Base-by-base conservation (phyloP, 2,113 vertebrate genomes). In the Alligator mississippiensis region DNA sequence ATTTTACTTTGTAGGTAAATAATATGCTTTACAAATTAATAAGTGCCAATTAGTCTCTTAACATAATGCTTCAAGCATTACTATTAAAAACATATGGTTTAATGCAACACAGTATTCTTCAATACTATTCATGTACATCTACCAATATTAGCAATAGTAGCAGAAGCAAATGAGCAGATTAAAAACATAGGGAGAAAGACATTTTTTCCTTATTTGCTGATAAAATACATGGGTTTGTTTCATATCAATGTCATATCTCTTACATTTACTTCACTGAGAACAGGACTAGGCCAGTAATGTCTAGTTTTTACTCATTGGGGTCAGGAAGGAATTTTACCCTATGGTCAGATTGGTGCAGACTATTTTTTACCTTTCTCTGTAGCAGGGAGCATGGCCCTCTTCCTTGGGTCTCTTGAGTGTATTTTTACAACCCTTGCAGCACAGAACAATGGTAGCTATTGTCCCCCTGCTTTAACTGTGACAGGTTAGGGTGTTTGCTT, bases 171-270 rank as follows among this genome's bases (percentile, higher is more conserved):
- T 68, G 0, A 82, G 84, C 3, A 70, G 68, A 6, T 81, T 81
- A 54, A 16, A 82, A 72, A 14, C 38, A 72, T 47, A 60, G 28
- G 11, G 75, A 77, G 22, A 54, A 92, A 60, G 28, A 24, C 14
- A 85, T 63, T 58, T 34, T 59, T 88, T 84, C 90, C 30, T 72
- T 19, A 70, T 72, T 72, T 72, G 28, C 59, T 58, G 80, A 54
- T 84, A 91, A 72, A 78, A 74, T 1, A 8, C n/a, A 96, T 80
- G 76, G 88, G 62, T 84, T 75, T 38, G 18, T 96, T 85, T n/a
- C 72, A 63, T 14, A 82, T 47, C 61, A 21, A 3, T 19, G 83
- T n/a, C 15, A 92, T 19, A 21, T 17, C 90, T 68, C 63, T 92
- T 78, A 57, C 9, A 55, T 9, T 22, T 13, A 7, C 1, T 4